Base-by-base conservation (phyloP, 2,888 invertebrate species). In the Schrankia costaestrigalis region DNA sequence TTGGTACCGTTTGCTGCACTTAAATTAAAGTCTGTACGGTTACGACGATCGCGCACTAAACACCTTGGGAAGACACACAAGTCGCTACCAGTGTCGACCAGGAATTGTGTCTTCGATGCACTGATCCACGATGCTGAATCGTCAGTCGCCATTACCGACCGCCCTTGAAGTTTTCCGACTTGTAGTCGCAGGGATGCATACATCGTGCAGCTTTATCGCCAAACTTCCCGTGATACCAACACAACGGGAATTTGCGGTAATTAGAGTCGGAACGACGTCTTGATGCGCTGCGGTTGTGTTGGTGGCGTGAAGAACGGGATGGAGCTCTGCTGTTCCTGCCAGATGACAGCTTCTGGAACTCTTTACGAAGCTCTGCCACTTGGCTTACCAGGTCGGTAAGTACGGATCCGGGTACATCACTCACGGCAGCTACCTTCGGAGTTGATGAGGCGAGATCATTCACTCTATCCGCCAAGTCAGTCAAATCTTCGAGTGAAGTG, bases 201-300 rank as follows among this genome's bases (percentile, higher is more conserved):
- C 41, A 41, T 1, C 15, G 26, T 4, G 7, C 3, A 0, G 38
- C 38, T 6, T 38, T 22, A 0, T 18, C 9, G 0, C 41, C 41
- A 7, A 28, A 41, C 6, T 24, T 33, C 0, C 5, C 4, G 13
- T 41, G 36, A 25, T 41, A 41, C 29, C 29, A 41, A n/a, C 41
- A 41, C 1, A 8, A n/a, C 7, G 26, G 26, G 6, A 15, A 15
- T n/a, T 33, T 33, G 10, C 26, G 12, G 13, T 32, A 32, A 13
- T 10, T 35, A 7, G 26, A 22, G 3, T 8, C 8, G 1, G 33
- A 22, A 4, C 29, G 35, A 3, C 26, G 30, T 5, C 21, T n/a
- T 1, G 22, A 14, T 3, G 11, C 11, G 5, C 30, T 29, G 15
- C 30, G 13, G 6, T 11, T 13, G 8, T 17, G 19, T 2, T 8